phyloP scores from a whole-genome alignment of 2,888 invertebrate genomes.

The Pammene aurita region DNA sequence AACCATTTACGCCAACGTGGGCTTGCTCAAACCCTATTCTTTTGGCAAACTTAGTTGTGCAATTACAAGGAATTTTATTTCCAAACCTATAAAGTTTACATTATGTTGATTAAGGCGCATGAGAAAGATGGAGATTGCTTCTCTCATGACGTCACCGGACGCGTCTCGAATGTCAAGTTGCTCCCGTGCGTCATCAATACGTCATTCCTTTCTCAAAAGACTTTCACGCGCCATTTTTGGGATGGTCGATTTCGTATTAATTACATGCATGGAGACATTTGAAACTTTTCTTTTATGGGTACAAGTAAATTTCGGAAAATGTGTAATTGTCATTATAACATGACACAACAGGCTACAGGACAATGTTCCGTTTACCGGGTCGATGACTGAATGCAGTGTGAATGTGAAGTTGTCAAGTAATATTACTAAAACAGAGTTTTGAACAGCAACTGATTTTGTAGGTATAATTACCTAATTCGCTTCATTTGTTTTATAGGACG shows the following conservation, averaged over 20 bases:
- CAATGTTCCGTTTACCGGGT: too few species aligned
- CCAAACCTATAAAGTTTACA: background rate
- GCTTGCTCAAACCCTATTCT: constrained; percentile 25
- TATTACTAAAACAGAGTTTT: too few species aligned
- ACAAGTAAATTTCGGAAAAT: too few species aligned
- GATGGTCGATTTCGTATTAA: constrained; percentile 38
- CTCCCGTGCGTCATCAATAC: constrained; percentile 66
- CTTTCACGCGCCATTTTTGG: constrained; percentile 56
- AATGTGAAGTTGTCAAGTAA: too few species aligned
- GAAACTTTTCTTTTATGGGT: too few species aligned
- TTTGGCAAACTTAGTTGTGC: background rate
- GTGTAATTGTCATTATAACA: too few species aligned
- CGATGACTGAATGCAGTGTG: too few species aligned
- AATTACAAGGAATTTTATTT: background rate
- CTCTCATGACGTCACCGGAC: constrained; percentile 67
- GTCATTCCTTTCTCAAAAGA: constrained; percentile 56
- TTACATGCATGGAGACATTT: background rate
- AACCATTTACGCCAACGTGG: constrained; percentile 37
- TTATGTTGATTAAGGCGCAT: constrained; percentile 1
- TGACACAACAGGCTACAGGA: too few species aligned
- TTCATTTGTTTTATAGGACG: too few species aligned
- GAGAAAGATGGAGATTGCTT: constrained; percentile 30
- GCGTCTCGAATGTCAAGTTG: constrained; percentile 57
- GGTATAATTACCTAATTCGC: too few species aligned
- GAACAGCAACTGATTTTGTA: too few species aligned